Percentiles rank a stretch among this genome's conserved stretches.
Evolutionary conservation across 1,140 invertebrate species (phyloP).

Genomic region (Pissodes strobi): DNA sequence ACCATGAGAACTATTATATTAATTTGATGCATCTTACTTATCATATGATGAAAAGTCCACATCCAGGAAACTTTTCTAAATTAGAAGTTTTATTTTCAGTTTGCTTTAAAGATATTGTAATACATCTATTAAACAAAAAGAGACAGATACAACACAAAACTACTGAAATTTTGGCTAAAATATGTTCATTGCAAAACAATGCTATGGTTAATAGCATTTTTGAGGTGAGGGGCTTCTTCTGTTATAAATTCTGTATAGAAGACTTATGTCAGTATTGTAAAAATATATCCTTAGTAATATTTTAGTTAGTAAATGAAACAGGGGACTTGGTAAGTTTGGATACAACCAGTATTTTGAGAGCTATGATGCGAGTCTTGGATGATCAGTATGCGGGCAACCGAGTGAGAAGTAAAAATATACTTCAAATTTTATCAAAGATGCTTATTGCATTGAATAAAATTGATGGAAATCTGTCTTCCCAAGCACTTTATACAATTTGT

Average conservation of each 20-base stretch:
- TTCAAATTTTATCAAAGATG: conserved; percentile 30
- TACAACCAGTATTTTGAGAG: conserved; percentile 19
- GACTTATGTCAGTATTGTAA: not conserved
- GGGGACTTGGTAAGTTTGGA: conserved; percentile 22
- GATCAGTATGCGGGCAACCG: conserved; percentile 22
- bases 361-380: conserved; percentile 13
- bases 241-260: not conserved
- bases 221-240: too few species aligned
- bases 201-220: conserved; percentile 24
- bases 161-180: conserved; percentile 28
- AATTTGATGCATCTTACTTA: conserved; percentile 33
- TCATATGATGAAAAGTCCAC: conserved; percentile 22
- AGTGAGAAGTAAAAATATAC: conserved; percentile 28
- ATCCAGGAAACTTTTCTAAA: conserved; percentile 17
- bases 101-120: conserved; percentile 25
- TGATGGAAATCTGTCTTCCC: conserved; percentile 16
- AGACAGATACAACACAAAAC: conserved; percentile 24
- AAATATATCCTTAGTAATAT: conserved; percentile 8
- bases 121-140: conserved; percentile 29
- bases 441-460: conserved; percentile 17
- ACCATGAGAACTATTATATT: conserved; percentile 27
- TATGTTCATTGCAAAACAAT: conserved; percentile 26
- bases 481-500: conserved; percentile 28
- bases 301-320: conserved; percentile 23
- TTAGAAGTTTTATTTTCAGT: conserved; percentile 28